phyloP scores from a whole-genome alignment of 2,797 vertebrate genomes.

The Eupleurogrammus muticus region DNA sequence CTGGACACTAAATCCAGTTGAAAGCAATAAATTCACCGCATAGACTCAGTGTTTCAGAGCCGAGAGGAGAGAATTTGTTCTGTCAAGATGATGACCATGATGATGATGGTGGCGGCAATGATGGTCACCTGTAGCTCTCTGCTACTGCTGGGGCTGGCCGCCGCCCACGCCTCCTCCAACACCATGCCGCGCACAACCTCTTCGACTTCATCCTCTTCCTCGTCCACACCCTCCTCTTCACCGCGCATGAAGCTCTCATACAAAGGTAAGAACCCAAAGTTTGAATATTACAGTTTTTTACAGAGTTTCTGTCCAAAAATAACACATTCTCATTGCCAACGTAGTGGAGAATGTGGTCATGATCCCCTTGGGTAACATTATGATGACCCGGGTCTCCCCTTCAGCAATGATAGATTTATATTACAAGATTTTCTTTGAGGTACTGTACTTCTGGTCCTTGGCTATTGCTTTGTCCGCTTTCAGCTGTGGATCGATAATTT shows the following conservation, averaged over 20 bases:
- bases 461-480: too few relatives aligned
- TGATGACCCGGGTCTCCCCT: too few relatives aligned
- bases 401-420: too few relatives aligned
- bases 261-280: slow-evolving; percentile 77
- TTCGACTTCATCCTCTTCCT: slow-evolving; percentile 43
- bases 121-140: slow-evolving; percentile 78
- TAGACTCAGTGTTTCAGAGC: background rate
- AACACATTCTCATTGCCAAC: too few relatives aligned
- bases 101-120: slow-evolving; percentile 74
- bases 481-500: too few relatives aligned
- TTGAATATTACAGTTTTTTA: background rate
- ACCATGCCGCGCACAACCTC: slow-evolving; percentile 32
- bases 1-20: slow-evolving; percentile 7
- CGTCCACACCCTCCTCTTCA: slow-evolving; percentile 66
- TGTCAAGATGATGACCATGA: slow-evolving; percentile 78
- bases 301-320: background rate
- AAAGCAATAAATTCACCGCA: background rate
- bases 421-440: too few relatives aligned
- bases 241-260: slow-evolving; percentile 87
- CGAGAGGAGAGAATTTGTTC: slow-evolving; percentile 5
- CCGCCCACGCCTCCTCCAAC: slow-evolving; percentile 68
- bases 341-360: too few relatives aligned
- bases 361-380: too few relatives aligned
- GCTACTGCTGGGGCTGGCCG: slow-evolving; percentile 76
- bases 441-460: too few relatives aligned